These are phyloP conservation scores for Meleagris gallopavo DNA, from an alignment of 2,113 vertebrate species.

Conservation along the genomic window DNA sequence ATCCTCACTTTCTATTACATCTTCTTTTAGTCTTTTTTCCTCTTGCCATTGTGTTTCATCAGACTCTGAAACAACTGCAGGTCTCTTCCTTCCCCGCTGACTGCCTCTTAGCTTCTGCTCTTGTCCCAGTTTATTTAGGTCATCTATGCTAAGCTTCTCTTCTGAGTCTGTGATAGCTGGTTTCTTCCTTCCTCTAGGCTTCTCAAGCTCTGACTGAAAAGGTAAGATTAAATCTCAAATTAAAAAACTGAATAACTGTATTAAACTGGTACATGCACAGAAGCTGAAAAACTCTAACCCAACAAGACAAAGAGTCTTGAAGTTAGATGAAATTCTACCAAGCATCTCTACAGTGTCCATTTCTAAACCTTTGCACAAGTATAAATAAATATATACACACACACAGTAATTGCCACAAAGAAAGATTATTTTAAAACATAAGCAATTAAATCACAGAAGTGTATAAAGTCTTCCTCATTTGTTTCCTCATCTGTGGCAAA, in stretches of 20 bases:
- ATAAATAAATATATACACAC: not conserved
- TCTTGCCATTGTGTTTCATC: slow-evolving; percentile 92
- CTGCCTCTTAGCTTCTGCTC: slow-evolving; percentile 88
- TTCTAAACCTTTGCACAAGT: not conserved
- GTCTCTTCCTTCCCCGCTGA: slow-evolving; percentile 90
- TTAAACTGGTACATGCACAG: not conserved
- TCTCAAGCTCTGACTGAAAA: slow-evolving; percentile 87
- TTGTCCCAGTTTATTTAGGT: slow-evolving; percentile 82
- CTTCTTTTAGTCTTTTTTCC: slow-evolving; percentile 86
- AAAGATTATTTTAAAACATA: not conserved
- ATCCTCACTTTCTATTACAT: slow-evolving; percentile 89
- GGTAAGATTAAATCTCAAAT: slow-evolving; percentile 2
- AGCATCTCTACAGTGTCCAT: not conserved
- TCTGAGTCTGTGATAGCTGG: slow-evolving; percentile 79
- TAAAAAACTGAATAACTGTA: not conserved
- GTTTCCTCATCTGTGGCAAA: not conserved
- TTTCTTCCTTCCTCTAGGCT: slow-evolving; percentile 93
- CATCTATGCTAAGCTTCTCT: slow-evolving; percentile 85
- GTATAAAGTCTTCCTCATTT: not conserved
- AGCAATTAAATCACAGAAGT: not conserved
- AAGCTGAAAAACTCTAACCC: not conserved
- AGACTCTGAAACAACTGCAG: slow-evolving; percentile 78
- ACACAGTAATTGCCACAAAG: not conserved
- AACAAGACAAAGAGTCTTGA: not conserved
- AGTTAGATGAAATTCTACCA: not conserved